phyloP scores from a whole-genome alignment of 2,888 invertebrate species.

The Mystacides longicornis region DNA sequence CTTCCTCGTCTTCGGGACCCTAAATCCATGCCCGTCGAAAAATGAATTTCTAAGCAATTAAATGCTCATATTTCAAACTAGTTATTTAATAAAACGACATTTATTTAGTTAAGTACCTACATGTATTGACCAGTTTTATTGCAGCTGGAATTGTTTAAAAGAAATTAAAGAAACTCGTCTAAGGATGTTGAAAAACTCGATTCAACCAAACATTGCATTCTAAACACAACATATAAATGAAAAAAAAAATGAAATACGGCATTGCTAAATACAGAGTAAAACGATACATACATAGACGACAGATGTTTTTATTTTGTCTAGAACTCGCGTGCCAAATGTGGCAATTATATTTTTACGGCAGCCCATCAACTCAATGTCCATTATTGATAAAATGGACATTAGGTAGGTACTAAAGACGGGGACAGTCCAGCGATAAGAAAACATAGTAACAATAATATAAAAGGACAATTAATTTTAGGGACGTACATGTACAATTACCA shows the following conservation, averaged over 20 bases:
- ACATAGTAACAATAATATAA: not conserved
- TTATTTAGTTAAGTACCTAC: no score
- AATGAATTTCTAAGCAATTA: no score
- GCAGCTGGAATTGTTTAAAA: not conserved
- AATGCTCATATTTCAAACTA: no score
- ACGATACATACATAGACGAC: no score
- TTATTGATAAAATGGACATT: constrained; percentile 1
- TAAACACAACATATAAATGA: no score
- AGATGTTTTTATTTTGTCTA: constrained; percentile 2
- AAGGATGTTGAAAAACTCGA: not conserved
- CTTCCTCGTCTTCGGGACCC: no score
- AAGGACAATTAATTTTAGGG: not conserved
- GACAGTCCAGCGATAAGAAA: not conserved
- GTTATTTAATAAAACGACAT: no score
- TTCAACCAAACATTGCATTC: no score
- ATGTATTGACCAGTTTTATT: no score
- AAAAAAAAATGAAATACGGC: no score
- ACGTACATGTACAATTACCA: not conserved
- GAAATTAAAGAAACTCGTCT: not conserved
- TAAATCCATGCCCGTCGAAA: no score
- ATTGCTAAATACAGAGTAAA: no score
- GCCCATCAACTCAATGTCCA: not conserved
- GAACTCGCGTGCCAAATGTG: not conserved
- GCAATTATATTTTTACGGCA: not conserved
- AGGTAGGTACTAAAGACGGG: not conserved